Base-by-base conservation (phyloP, 2,888 invertebrate species). In the Ceratothoa steindachneri region DNA sequence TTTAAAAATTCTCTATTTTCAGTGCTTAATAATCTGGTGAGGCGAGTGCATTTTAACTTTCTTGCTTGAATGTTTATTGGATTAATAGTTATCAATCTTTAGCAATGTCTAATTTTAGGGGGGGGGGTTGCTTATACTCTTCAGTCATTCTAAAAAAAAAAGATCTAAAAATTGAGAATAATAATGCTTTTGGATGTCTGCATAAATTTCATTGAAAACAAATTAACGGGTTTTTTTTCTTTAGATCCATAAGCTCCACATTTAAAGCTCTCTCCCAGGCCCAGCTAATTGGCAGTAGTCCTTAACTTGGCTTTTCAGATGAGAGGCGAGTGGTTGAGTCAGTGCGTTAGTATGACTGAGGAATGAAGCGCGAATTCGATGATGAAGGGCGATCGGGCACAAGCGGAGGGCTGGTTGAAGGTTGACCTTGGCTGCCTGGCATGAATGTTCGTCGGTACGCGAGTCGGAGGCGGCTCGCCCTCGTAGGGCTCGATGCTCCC, bases 261-360 rank as follows among this genome's bases (percentile, higher is more conserved):
- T n/a, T 41, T 9, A 41, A 41, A 41, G 41, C 15, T 41, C 41
- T 41, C 15, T 41, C 41, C 41, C 5, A 5, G 5, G 41, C 7
- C 7, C 41, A 41, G 64, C 71, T 77, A 77, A 77, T 73, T 77
- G 77, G 77, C 73, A 77, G 73, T 77, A 74, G 73, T 72, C 73
- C 77, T 65, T 74, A 77, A 77, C 77, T 77, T 77, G 77, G 77
- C 77, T 77, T 77, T 77, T 77, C 77, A 77, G 77, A 77, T 77
- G 77, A 73, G 73, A 73, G 73, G 67, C 65, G 73, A 77, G 71
- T 77, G 60, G 60, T 71, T 73, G 77, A 72, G 66, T 69, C 72
- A 71, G 67, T 67, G 67, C 67, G 67, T 67, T 71, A 60, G 60
- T 60, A 24, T 60, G 60, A 60, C 60, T 60, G 60, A 60, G 60